phyloP scores from a whole-genome alignment of 2,113 vertebrate genomes.

The Psettodes erumei region DNA sequence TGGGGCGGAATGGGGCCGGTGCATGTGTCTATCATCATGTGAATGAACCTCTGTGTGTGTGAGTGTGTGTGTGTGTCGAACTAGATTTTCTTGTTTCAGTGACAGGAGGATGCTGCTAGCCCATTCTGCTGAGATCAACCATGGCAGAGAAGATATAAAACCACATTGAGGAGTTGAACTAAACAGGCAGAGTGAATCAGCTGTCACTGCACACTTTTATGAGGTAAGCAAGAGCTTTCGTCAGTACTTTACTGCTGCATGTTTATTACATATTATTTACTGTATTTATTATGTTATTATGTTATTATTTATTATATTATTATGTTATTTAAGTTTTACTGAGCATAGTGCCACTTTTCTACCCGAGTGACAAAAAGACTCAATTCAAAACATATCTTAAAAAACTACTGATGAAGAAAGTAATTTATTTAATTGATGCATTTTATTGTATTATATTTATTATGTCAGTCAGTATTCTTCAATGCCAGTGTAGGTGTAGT shows the following conservation, averaged over 20 bases:
- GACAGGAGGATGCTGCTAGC: not conserved
- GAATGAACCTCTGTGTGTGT: too few species aligned
- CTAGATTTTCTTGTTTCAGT: not conserved
- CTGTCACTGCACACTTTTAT: not conserved
- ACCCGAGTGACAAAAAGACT: too few species aligned
- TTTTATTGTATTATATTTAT: not conserved
- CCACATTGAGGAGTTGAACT: rapidly evolving
- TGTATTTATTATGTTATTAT: too few species aligned
- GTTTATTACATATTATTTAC: not conserved
- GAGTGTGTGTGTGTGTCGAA: not conserved
- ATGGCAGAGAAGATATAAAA: not conserved
- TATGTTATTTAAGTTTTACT: too few species aligned
- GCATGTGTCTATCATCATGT: too few species aligned
- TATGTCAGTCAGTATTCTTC: not conserved
- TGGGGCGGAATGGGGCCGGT: too few species aligned
- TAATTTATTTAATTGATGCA: too few species aligned
- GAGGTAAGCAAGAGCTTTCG: conserved; percentile 8
- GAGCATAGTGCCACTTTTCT: too few species aligned
- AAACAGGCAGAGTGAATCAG: not conserved
- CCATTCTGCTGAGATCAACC: not conserved
- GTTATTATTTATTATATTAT: too few species aligned
- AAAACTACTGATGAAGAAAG: too few species aligned
- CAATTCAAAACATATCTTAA: too few species aligned
- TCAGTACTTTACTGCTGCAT: not conserved
- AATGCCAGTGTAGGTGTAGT: not conserved